Percentiles rank a stretch among this genome's conserved stretches.
Conservation (phyloP, 1,140 invertebrate genomes). For the Ostrea denselamellosa region DNA sequence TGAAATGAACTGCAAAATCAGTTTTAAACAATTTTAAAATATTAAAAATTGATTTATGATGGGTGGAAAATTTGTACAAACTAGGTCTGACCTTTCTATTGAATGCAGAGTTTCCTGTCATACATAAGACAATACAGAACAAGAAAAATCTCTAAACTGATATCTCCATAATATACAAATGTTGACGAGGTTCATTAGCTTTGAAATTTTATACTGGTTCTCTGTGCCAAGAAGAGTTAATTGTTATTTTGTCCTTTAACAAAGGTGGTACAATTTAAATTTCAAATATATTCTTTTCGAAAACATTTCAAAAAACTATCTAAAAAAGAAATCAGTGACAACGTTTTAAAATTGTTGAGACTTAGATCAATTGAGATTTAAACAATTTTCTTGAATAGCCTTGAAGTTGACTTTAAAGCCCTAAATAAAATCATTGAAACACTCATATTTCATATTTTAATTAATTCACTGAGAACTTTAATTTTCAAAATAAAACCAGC, state of each 20-base stretch:
- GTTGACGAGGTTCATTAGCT: neutral
- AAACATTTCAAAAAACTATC: neutral
- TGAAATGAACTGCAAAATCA: slow-evolving; percentile 9
- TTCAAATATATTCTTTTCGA: neutral
- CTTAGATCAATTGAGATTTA: neutral
- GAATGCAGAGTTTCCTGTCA: neutral
- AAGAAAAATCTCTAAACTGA: neutral
- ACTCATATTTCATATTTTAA: neutral
- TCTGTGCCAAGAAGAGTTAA: neutral
- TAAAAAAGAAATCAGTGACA: neutral
- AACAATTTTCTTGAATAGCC: neutral
- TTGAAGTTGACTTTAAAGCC: neutral
- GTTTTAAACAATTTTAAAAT: neutral
- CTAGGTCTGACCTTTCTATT: neutral
- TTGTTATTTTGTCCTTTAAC: slow-evolving; percentile 3
- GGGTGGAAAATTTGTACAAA: neutral
- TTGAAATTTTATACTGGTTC: neutral
- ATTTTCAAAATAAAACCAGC: neutral
- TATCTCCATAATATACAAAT: neutral
- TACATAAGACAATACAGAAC: neutral
- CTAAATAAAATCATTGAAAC: neutral
- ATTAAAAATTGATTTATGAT: slow-evolving; percentile 17
- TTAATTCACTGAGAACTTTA: neutral
- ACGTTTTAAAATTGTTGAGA: neutral
- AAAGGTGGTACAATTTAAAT: neutral